Conservation (phyloP, 2,113 vertebrate species). For the Apteryx owenii region DNA sequence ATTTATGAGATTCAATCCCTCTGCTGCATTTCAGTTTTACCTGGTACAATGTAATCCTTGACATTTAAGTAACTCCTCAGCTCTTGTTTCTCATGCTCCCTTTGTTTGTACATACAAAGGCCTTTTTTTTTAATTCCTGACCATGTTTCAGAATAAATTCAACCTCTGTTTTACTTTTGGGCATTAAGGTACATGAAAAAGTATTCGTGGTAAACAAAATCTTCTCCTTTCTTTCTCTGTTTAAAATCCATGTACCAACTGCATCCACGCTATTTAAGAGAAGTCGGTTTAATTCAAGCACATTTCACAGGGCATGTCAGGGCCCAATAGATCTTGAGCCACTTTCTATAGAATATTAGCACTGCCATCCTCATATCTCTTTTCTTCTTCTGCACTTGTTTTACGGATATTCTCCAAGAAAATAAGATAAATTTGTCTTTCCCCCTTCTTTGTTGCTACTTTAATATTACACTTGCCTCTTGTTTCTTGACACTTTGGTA, state of each 20-base stretch:
- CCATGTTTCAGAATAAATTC: constrained; percentile 27
- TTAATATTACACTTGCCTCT: background rate
- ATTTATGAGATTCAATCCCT: constrained; percentile 46
- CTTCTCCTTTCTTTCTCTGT: background rate
- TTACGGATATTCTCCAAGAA: background rate
- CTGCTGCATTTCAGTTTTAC: constrained; percentile 36
- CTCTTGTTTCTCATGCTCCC: background rate
- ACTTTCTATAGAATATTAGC: background rate
- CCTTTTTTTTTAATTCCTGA: constrained; percentile 33
- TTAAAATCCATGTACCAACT: background rate
- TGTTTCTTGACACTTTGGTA: background rate
- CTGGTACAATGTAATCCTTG: constrained; percentile 46
- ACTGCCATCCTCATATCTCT: background rate
- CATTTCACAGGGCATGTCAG: background rate
- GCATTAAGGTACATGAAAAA: background rate
- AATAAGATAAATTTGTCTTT: background rate
- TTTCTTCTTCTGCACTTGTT: background rate
- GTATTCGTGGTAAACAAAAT: constrained; percentile 22
- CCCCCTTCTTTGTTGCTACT: background rate
- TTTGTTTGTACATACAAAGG: constrained; percentile 33
- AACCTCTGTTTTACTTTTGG: constrained; percentile 11
- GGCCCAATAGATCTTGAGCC: background rate
- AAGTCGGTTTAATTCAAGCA: background rate
- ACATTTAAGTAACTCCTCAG: constrained; percentile 58
- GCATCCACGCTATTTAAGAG: background rate